Evolutionary conservation across 35 echinoderm and acorn worm species (phyloP).

Genomic region (Apostichopus californicus): DNA sequence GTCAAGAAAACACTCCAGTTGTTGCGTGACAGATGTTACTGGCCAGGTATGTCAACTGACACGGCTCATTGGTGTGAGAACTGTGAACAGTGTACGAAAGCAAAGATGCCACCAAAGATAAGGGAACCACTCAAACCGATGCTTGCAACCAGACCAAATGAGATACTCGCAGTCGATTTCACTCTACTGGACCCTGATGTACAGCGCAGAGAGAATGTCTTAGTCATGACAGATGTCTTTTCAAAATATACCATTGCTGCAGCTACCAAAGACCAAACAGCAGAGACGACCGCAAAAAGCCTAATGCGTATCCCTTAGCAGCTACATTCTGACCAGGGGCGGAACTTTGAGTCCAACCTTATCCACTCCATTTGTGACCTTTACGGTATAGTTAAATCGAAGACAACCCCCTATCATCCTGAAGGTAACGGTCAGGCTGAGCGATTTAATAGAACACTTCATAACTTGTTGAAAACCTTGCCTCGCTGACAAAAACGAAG

Average conservation of each 20-base stretch:
- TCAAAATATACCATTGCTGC: conserved; percentile 48
- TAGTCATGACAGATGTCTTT: not conserved
- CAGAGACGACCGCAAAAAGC: conserved; percentile 33
- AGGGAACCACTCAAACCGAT: conserved; percentile 25
- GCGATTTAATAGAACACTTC: too few species aligned
- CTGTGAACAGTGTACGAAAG: conserved; percentile 53
- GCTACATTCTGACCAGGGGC: conserved; percentile 15
- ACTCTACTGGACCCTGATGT: conserved; percentile 27
- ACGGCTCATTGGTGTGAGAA: conserved; percentile 11
- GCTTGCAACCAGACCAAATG: conserved; percentile 28
- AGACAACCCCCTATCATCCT: too few species aligned
- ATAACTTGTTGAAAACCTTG: too few species aligned
- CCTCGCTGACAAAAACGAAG: too few species aligned
- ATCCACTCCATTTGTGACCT: too few species aligned
- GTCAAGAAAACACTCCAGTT: conserved; percentile 40
- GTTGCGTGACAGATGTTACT: conserved; percentile 28
- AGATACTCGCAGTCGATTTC: conserved; percentile 43
- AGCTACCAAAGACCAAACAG: conserved; percentile 53
- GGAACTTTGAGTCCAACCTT: too few species aligned
- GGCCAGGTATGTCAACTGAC: conserved; percentile 39
- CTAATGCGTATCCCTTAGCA: not conserved
- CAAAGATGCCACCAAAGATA: not conserved
- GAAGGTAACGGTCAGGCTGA: too few species aligned
- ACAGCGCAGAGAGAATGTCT: not conserved
- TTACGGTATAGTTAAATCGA: too few species aligned